Evolutionary conservation across 1,140 invertebrate genomes (phyloP).

Genomic region (Anagrus nilaparvatae): DNA sequence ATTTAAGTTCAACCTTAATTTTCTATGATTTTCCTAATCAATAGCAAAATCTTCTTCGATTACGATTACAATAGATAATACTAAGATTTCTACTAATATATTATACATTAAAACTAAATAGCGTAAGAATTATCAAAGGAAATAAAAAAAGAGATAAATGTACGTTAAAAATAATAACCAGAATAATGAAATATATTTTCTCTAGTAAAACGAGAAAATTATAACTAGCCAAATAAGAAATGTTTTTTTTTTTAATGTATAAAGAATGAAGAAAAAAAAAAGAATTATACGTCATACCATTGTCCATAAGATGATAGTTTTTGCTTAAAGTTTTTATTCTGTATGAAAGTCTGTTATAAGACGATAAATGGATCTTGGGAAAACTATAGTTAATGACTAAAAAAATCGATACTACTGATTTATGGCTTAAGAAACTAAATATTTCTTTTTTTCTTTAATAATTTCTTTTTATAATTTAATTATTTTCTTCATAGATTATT

Average conservation of each 20-base stretch:
- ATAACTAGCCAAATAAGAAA: slow-evolving; percentile 4
- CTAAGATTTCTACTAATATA: no score
- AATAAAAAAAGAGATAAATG: background rate
- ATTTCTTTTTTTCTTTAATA: slow-evolving; percentile 2
- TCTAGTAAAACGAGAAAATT: background rate
- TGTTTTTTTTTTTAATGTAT: no score
- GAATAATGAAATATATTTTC: background rate
- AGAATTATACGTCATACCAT: background rate
- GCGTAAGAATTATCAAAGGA: no score
- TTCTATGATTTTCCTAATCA: no score
- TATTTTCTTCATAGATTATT: slow-evolving; percentile 4
- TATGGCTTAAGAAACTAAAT: slow-evolving; percentile 21
- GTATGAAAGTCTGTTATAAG: background rate
- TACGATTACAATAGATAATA: no score
- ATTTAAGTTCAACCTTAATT: no score
- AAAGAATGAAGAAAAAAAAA: background rate
- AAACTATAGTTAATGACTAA: background rate
- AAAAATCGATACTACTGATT: slow-evolving; percentile 30
- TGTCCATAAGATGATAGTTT: slow-evolving; percentile 5
- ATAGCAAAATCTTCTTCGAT: no score
- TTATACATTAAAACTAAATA: no score
- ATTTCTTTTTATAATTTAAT: slow-evolving; percentile 1
- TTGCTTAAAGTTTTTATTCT: background rate
- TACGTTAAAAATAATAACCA: background rate
- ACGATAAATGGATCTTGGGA: background rate